Base-by-base conservation (phyloP, 2,113 vertebrate genomes). In the Alaudala cheleensis region DNA sequence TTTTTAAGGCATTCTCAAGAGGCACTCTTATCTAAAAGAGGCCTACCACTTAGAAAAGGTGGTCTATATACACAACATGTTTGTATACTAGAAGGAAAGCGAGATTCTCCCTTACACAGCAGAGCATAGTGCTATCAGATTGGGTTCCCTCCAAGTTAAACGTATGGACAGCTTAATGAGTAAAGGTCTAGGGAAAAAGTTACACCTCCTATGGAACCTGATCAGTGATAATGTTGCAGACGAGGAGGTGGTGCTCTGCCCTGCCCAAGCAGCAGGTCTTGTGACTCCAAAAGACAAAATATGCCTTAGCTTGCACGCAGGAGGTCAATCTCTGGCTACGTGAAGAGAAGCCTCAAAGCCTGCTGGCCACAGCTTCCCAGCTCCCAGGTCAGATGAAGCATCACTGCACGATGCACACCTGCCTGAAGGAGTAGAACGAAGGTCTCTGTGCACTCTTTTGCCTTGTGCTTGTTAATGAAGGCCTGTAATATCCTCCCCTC, bases 311-410 rank as follows among this genome's bases (percentile, higher is more conserved):
- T 81, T 83, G 47, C 50, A 33, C 45, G 25, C 33, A 45, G 16
- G 22, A 56, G 77, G 44, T 86, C 61, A 62, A 39, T 37, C 33
- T 17, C 49, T 16, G 58, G 80, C 89, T 88, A 81, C 6, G 8
- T 92, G 93, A 84, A 54, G 70, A 93, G 72, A 95, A 74, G 80
- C 88, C 76, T 96, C 88, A 90, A 66, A 19, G 47, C 8, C 31
- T 80, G 64, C 89, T 84, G 72, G 76, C 69, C 83, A 37, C 76
- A 51, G n/a, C 86, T 85, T 87, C 62, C 44, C 71, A 64, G 19
- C 45, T 81, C 29, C 80, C 61, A 29, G 0, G 5, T 77, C 34
- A 44, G 73, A 15, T 18, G 81, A 91, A 84, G 61, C 92, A n/a
- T 65, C 44, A 3, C 81, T 65, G 57, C 50, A 34, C 2, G 0